These are phyloP conservation scores for Formica selysi DNA, from an alignment of 1,140 invertebrate species.

Conservation along the genomic window DNA sequence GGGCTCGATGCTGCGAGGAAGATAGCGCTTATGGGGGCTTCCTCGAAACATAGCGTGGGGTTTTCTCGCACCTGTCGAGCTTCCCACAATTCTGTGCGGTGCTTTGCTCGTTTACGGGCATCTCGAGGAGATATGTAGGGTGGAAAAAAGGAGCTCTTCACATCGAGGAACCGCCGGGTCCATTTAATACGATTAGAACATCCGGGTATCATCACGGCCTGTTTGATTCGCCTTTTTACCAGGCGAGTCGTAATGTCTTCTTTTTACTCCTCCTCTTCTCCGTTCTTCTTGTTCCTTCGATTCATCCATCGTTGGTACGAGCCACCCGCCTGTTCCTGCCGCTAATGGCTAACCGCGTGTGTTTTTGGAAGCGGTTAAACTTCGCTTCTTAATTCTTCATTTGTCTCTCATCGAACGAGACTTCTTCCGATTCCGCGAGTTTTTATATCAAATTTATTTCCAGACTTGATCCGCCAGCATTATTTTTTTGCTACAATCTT, in stretches of 20 bases:
- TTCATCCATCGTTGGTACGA: conserved; percentile 46
- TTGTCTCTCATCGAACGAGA: conserved; percentile 24
- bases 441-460: background rate
- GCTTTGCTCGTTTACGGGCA: conserved; percentile 71
- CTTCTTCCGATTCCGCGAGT: conserved; percentile 10
- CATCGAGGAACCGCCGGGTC: conserved; percentile 71
- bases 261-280: conserved; percentile 46
- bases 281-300: conserved; percentile 48
- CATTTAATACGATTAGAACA: conserved; percentile 76
- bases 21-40: conserved; percentile 70
- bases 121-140: conserved; percentile 53
- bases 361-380: conserved; percentile 39
- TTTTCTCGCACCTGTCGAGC: conserved; percentile 73
- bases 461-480: background rate
- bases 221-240: conserved; percentile 75
- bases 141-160: conserved; percentile 46
- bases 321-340: conserved; percentile 23
- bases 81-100: conserved; percentile 74
- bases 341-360: conserved; percentile 65
- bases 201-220: conserved; percentile 72
- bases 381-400: conserved; percentile 55
- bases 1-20: conserved; percentile 67
- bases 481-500: background rate
- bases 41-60: conserved; percentile 54
- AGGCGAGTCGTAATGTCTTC: conserved; percentile 67